Conservation (phyloP, 1,140 invertebrate species). For the Sycophila sp. region DNA sequence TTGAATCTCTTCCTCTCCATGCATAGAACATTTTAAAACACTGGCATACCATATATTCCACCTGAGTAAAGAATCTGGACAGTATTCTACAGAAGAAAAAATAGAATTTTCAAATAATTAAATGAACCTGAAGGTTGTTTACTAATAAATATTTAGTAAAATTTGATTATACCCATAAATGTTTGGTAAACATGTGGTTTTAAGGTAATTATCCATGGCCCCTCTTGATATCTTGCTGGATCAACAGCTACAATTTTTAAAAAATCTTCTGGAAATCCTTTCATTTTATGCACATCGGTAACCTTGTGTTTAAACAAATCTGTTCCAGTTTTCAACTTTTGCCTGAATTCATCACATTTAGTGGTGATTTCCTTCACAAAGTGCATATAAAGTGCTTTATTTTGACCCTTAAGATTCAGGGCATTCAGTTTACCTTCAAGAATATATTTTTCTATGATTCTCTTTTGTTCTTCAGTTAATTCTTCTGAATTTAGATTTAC, state of each 20-base stretch:
- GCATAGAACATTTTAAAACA: constrained; percentile 75
- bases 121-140: background rate
- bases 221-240: constrained; percentile 70
- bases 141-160: background rate
- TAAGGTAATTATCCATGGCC: constrained; percentile 83
- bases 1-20: constrained; percentile 72
- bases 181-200: constrained; percentile 76
- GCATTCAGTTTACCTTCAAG: constrained; percentile 86
- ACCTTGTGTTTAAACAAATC: constrained; percentile 75
- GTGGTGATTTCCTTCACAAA: constrained; percentile 58
- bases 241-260: constrained; percentile 75
- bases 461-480: constrained; percentile 73
- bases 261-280: constrained; percentile 79
- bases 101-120: no score
- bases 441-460: constrained; percentile 80
- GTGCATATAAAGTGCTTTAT: constrained; percentile 57
- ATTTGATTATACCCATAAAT: constrained; percentile 66
- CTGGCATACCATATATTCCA: constrained; percentile 86
- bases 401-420: constrained; percentile 66
- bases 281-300: constrained; percentile 72
- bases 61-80: constrained; percentile 78
- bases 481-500: constrained; percentile 60
- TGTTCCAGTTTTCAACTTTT: constrained; percentile 72
- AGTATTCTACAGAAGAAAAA: constrained; percentile 72
- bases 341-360: constrained; percentile 69